Base-by-base conservation (phyloP, 2,888 invertebrate species). In the Epinotia brunnichana region DNA sequence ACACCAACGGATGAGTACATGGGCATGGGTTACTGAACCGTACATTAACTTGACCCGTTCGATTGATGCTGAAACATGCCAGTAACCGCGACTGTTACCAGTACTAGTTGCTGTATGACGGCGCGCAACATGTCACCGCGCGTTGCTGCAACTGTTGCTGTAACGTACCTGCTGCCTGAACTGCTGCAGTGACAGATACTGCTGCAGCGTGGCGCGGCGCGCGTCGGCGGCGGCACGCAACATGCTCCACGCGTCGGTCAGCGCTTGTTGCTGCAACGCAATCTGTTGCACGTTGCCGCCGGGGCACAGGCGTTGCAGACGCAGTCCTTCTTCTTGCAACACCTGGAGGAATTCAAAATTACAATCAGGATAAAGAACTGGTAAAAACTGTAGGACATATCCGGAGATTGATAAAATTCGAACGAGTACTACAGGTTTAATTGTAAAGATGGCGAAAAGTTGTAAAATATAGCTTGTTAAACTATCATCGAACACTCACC, bases 261-360 rank as follows among this genome's bases (percentile, higher is more conserved):
- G 96, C 5, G 97, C 95, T 51, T 95, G 95, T 88, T 98, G 98
- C 80, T 98, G 97, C 77, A 97, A 95, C 19, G 95, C 96, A 73
- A 99, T 98, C 82, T 98, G 97, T 60, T 96, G 95, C 0, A 98
- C 98, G 89, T 99, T 99, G 68, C 96, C 96, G 1, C 98, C 97
- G 0, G 99, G 99, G 90, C 99, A 99, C 48, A 96, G 94, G 17
- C 95, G 95, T 88, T 98, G 97, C 54, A 99, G 94, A 66, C 97
- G 95, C 0, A 96, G 95, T 0, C 98, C 98, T 86, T 99, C 99
- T 82, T 99, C 99, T 63, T 99, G 97, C 3, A 99, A 92, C 1
- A 98, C 95, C 94, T 96, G 90, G 7, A n/a, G 3, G 51, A 19
- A 24, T 39, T 21, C 15, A 19, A 24, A 24, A 15, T 24, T 60